A percentile compares a stretch with the other conserved stretches of the same genome.
phyloP scores from a whole-genome alignment of 2,888 invertebrate genomes.

The Eucriotettix oculatus region DNA sequence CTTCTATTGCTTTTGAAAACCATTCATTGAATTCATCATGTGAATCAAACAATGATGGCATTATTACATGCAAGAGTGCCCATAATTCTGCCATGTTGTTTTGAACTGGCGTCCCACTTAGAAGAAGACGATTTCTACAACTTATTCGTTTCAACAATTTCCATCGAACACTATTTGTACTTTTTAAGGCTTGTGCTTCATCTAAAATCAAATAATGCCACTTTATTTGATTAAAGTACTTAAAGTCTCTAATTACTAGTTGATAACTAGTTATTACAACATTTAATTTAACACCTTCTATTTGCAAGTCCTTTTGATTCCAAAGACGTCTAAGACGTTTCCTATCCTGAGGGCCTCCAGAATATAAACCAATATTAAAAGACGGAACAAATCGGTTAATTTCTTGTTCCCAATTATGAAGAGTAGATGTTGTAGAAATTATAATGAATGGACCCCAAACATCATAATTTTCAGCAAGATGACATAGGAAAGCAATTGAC shows the following conservation, averaged over 20 bases:
- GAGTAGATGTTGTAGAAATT: conserved; percentile 86
- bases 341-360: conserved; percentile 55
- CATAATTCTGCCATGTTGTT: conserved; percentile 94
- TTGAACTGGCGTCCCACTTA: conserved; percentile 87
- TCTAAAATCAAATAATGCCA: conserved; percentile 97
- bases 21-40: conserved; percentile 95
- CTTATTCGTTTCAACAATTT: conserved; percentile 82
- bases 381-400: conserved; percentile 81
- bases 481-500: conserved; percentile 86
- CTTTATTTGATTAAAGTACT: conserved; percentile 87
- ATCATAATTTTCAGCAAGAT: conserved; percentile 69
- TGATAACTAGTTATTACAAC: conserved; percentile 94
- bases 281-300: conserved; percentile 84
- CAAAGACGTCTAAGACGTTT: conserved; percentile 87
- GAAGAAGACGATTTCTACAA: conserved; percentile 68
- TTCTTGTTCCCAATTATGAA: conserved; percentile 97
- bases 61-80: conserved; percentile 90
- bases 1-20: conserved; percentile 95
- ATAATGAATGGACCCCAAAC: conserved; percentile 97
- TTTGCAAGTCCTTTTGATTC: conserved; percentile 85
- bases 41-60: conserved; percentile 90
- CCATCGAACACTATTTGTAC: conserved; percentile 75
- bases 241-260: conserved; percentile 86
- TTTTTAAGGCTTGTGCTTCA: conserved; percentile 91
- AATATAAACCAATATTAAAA: conserved; percentile 75